Conservation (phyloP, 2,888 invertebrate genomes). For the Polymixis flavicincta region DNA sequence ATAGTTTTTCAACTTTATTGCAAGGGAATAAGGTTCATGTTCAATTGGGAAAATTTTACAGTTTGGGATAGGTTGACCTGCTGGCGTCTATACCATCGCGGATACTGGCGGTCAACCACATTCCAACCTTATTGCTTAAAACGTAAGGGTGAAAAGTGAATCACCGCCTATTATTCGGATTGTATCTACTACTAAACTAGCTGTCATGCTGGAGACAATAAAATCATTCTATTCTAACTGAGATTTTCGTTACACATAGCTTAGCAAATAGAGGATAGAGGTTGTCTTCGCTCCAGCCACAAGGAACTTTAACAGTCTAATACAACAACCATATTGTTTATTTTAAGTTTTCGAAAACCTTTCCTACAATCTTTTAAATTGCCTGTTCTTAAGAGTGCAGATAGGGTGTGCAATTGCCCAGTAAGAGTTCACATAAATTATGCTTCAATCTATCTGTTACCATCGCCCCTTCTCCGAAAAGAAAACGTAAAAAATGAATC, state of each 20-base stretch:
- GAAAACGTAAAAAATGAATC: not conserved
- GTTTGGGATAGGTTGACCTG: too few species aligned
- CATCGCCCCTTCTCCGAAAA: not conserved
- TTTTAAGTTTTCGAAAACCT: not conserved
- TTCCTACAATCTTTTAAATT: not conserved
- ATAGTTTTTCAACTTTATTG: too few species aligned
- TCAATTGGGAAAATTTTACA: too few species aligned
- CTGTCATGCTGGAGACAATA: too few species aligned
- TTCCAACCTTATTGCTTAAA: too few species aligned
- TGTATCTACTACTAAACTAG: too few species aligned
- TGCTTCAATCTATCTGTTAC: constrained; percentile 6
- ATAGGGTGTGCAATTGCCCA: constrained; percentile 4
- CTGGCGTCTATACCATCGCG: too few species aligned
- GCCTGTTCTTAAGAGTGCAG: not conserved
- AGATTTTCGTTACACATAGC: not conserved
- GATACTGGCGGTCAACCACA: too few species aligned
- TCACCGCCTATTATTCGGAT: too few species aligned
- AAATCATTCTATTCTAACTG: not conserved
- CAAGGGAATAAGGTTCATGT: too few species aligned
- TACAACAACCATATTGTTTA: not conserved
- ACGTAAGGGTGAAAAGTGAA: too few species aligned
- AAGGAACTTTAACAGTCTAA: not conserved
- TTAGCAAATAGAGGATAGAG: not conserved
- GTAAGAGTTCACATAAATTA: constrained; percentile 25
- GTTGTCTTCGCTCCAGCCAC: not conserved